These are phyloP conservation scores for Upupa epops DNA, from an alignment of 2,113 vertebrate species.

Conservation along the genomic window DNA sequence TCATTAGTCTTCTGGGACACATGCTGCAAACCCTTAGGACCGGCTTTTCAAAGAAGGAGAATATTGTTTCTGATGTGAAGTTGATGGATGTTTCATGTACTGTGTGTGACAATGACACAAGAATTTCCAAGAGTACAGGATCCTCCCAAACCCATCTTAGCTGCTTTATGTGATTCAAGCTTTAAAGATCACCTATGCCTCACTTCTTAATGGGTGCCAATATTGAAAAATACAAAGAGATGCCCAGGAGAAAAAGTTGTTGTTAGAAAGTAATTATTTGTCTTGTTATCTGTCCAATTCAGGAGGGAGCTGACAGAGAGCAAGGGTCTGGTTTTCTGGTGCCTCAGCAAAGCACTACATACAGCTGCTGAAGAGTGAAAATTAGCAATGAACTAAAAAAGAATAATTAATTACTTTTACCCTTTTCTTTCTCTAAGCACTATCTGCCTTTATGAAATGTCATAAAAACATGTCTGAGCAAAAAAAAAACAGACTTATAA, in stretches of 20 bases:
- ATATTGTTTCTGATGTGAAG: slow-evolving; percentile 59
- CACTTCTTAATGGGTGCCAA: slow-evolving; percentile 50
- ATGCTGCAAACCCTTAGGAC: slow-evolving; percentile 61
- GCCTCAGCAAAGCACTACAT: neutral
- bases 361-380: neutral
- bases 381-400: neutral
- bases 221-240: slow-evolving; percentile 38
- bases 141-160: slow-evolving; percentile 44
- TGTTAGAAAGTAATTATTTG: slow-evolving; percentile 43
- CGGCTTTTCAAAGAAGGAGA: slow-evolving; percentile 58
- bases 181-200: slow-evolving; percentile 55
- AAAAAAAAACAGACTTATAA: neutral
- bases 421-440: neutral
- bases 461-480: neutral
- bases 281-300: slow-evolving; percentile 14
- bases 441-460: neutral
- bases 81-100: slow-evolving; percentile 69
- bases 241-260: slow-evolving; percentile 49
- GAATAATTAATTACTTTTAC: neutral
- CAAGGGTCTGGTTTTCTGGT: neutral
- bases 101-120: slow-evolving; percentile 66
- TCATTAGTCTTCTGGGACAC: slow-evolving; percentile 65
- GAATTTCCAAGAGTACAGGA: slow-evolving; percentile 60
- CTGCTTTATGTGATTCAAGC: slow-evolving; percentile 36
- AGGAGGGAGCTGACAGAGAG: neutral